Percentiles rank a stretch among this genome's conserved stretches.
These are phyloP conservation scores for Timema podura DNA, from an alignment of 2,888 invertebrate species.

Conservation along the genomic window DNA sequence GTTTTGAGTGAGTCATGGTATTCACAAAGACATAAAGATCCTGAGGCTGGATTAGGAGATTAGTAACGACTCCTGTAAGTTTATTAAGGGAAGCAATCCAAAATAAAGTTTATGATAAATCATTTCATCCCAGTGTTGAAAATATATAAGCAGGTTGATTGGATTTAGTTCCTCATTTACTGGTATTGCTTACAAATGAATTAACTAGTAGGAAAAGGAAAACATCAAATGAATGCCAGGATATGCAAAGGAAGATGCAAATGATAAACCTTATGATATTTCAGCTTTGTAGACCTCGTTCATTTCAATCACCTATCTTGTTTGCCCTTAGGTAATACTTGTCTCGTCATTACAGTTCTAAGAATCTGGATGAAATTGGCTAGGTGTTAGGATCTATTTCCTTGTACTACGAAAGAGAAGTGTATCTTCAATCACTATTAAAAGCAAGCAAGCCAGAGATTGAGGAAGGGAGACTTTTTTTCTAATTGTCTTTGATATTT, in stretches of 20 bases:
- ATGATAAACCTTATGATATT: slow-evolving; percentile 3
- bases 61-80: not conserved
- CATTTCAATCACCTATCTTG: not conserved
- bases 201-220: slow-evolving; percentile 2
- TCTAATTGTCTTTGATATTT: not conserved
- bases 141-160: not conserved
- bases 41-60: not conserved
- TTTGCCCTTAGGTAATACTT: not conserved
- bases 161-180: not conserved
- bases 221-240: not conserved
- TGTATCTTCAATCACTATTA: not conserved
- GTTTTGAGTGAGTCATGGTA: not conserved
- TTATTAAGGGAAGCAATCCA: not conserved
- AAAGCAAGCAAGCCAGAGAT: not conserved
- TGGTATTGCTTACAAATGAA: not conserved
- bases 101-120: slow-evolving; percentile 3
- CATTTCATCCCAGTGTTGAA: not conserved
- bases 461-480: not conserved
- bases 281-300: not conserved
- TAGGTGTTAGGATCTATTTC: not conserved
- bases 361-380: not conserved
- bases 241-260: not conserved
- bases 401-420: slow-evolving; percentile 5
- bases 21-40: not conserved
- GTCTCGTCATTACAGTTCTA: not conserved